Evolutionary conservation across 2,113 vertebrate genomes (phyloP), one percentile per base, ranked within the genome.

Genomic region (Loxodonta africana): DNA sequence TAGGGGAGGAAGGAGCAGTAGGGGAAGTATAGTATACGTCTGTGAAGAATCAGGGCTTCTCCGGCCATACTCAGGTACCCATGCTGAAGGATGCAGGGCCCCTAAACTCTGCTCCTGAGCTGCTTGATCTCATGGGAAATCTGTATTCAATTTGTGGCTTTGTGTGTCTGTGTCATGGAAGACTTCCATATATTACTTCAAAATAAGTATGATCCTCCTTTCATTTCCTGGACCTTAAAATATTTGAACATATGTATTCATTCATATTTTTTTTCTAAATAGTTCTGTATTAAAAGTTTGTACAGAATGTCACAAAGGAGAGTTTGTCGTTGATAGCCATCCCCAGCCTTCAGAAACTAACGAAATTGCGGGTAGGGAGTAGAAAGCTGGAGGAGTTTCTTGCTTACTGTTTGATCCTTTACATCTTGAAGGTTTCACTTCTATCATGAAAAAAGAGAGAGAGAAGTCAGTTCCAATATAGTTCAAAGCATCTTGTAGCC

Each of bases 71-170:
- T 25, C 4, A 8, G 30, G 46, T 57, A 26, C 69, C 60, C 60
- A 0, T 0, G 8, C 30, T 37, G 41, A 33, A 1, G 1, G 23
- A 69, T 25, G 18, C 44, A 0, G 30, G 41, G 23, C 53, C 69
- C n/a, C 78, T 1, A 0, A 76, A 46, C 30, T 83, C 86, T 60
- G 88, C 51, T 51, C 63, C 1, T 12, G 33, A 77, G 82, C 77
- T 73, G 28, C 82, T 21, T 12, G 9, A 26, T 60, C 51, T 80
- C 83, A 2, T 41, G 48, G 86, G 33, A 71, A 83, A 25, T 81
- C 71, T 37, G 0, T 21, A 28, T 86, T 77, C 14, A 46, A 1
- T 71, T 46, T 67, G 21, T 80, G 89, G 10, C 33, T 65, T 2
- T 76, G 8, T 53, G 8, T 41, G 8, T 25, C 51, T 33, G 1